Percentiles rank a stretch among this genome's conserved stretches.
These are phyloP conservation scores for Philhelius pedissequus DNA, from an alignment of 2,888 invertebrate species.

Conservation along the genomic window DNA sequence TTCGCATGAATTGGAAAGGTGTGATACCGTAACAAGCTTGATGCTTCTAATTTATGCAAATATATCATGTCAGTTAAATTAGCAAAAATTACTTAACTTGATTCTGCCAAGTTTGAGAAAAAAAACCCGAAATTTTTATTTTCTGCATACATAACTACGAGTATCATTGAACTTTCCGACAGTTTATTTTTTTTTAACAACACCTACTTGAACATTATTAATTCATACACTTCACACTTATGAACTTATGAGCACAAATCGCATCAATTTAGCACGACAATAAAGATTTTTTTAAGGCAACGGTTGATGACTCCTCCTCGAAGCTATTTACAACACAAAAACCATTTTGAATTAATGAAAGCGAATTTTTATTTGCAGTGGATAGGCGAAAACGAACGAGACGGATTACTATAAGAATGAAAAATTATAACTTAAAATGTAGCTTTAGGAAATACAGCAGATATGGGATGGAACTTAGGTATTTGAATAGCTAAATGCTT, in stretches of 20 bases:
- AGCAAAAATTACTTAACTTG: neutral
- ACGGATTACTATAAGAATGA: neutral
- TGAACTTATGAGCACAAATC: neutral
- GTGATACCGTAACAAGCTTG: neutral
- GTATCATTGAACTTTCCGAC: neutral
- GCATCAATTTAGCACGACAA: neutral
- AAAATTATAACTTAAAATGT: neutral
- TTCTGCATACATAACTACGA: too few species aligned
- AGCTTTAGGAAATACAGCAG: neutral
- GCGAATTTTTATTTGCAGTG: neutral
- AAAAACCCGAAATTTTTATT: neutral
- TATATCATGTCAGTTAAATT: neutral
- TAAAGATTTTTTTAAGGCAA: neutral
- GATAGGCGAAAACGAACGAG: neutral
- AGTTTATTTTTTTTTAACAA: neutral
- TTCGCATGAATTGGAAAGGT: neutral
- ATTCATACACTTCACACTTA: neutral
- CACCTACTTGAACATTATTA: neutral
- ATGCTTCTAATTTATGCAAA: neutral
- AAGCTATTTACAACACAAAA: neutral
- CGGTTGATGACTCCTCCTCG: neutral
- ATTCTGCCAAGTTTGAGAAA: neutral
- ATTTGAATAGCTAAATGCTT: neutral
- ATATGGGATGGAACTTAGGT: neutral
- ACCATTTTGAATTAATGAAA: neutral